Percentiles rank a stretch among this genome's conserved stretches.
Evolutionary conservation across 2,113 vertebrate species (phyloP).

Genomic region (Lampris incognitus): DNA sequence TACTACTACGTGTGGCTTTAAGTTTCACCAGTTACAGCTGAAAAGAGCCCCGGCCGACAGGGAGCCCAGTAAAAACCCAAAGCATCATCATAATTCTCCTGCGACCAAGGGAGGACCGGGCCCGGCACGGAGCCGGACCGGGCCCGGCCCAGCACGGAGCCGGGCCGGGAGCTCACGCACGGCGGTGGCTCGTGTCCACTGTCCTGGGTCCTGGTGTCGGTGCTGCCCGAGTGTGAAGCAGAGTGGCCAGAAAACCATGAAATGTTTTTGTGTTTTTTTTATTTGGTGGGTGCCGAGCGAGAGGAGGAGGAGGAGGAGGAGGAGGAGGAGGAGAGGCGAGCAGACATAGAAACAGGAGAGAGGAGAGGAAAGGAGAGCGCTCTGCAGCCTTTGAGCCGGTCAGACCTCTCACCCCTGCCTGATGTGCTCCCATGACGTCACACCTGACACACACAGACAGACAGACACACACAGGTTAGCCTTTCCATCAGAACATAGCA

Average conservation of each 20-base stretch:
- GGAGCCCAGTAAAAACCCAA: slow-evolving; percentile 17
- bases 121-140: too few relatives aligned
- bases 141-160: too few relatives aligned
- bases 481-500: slow-evolving; percentile 48
- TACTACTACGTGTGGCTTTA: slow-evolving; percentile 1
- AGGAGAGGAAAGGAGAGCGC: slow-evolving; percentile 22
- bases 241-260: too few relatives aligned
- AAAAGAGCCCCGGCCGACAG: slow-evolving; percentile 27
- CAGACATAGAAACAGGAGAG: neutral
- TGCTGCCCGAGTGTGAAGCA: too few relatives aligned
- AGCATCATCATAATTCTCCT: neutral
- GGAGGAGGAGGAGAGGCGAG: slow-evolving; percentile 8
- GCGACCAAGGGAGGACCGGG: too few relatives aligned
- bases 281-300: too few relatives aligned
- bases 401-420: slow-evolving; percentile 24
- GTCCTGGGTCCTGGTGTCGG: too few relatives aligned
- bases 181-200: too few relatives aligned
- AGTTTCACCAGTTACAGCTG: too few relatives aligned
- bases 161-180: too few relatives aligned
- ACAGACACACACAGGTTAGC: slow-evolving; percentile 21
- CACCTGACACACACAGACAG: neutral
- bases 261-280: too few relatives aligned
- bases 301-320: slow-evolving; percentile 1
- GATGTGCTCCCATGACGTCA: slow-evolving; percentile 26
- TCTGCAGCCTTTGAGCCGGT: slow-evolving; percentile 41